Conservation (phyloP, 1,140 invertebrate species). For the Sycobia sp. region DNA sequence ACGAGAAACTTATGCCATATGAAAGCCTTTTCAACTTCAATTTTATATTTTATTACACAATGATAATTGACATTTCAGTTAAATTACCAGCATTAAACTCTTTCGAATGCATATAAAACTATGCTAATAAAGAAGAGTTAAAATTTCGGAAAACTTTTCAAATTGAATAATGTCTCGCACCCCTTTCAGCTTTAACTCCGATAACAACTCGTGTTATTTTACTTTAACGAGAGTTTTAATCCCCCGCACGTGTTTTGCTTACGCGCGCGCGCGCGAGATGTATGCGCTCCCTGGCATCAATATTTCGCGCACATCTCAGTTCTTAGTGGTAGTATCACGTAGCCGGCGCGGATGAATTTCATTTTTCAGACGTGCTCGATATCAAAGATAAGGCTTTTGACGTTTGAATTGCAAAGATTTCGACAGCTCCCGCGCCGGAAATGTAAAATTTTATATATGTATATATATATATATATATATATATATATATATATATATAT, state of each 20-base stretch:
- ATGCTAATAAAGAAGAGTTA: neutral
- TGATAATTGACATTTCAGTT: no score
- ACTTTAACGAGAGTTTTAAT: slow-evolving; percentile 33
- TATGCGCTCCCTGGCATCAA: slow-evolving; percentile 29
- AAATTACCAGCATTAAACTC: no score
- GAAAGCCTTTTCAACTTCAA: no score
- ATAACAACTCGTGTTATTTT: slow-evolving; percentile 28
- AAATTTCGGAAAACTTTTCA: no score
- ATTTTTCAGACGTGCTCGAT: slow-evolving; percentile 20
- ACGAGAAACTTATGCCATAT: no score
- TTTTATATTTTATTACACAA: no score
- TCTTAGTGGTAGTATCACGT: slow-evolving; percentile 12
- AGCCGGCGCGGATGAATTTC: slow-evolving; percentile 10
- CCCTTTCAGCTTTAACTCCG: slow-evolving; percentile 14
- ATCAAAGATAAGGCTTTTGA: slow-evolving; percentile 19
- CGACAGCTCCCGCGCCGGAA: no score
- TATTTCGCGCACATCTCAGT: slow-evolving; percentile 29
- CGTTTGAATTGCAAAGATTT: slow-evolving; percentile 1
- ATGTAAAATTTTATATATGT: no score
- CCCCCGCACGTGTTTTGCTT: slow-evolving; percentile 18
- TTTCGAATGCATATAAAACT: neutral
- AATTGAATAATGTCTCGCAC: slow-evolving; percentile 24
- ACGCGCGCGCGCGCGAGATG: slow-evolving; percentile 10
- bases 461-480: no score
- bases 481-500: no score